phyloP scores from a whole-genome alignment of 2,113 vertebrate genomes.

The Paradoxurus hermaphroditus region DNA sequence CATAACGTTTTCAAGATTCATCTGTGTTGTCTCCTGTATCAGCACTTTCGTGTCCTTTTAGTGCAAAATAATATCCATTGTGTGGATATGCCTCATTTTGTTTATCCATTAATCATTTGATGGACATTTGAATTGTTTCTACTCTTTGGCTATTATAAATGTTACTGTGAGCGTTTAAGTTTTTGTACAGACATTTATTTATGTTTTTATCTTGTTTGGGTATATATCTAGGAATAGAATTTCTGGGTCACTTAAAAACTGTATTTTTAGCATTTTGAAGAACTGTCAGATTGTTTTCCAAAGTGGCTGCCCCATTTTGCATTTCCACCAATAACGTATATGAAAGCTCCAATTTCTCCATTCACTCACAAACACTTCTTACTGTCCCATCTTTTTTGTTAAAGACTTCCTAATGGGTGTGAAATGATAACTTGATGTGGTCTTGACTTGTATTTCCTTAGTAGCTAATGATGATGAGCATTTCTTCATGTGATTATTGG shows the following conservation, averaged over 20 bases:
- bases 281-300: not conserved
- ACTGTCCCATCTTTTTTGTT: not conserved
- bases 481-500: not conserved
- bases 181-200: not conserved
- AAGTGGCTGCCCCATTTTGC: not conserved
- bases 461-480: not conserved
- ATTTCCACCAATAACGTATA: not conserved
- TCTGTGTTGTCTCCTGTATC: not conserved
- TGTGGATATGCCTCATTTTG: not conserved
- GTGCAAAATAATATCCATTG: not conserved
- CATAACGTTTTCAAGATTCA: not conserved
- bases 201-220: not conserved
- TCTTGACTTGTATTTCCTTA: too few species aligned
- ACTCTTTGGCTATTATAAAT: not conserved
- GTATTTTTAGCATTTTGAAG: not conserved
- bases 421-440: not conserved
- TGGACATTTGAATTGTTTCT: not conserved
- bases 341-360: not conserved
- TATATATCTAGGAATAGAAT: not conserved
- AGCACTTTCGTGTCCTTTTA: not conserved
- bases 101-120: not conserved
- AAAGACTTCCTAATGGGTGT: not conserved
- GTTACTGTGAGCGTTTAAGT: not conserved
- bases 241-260: not conserved
- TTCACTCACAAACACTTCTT: not conserved